These are phyloP conservation scores for Stictocephala bisonia DNA, from an alignment of 2,888 invertebrate genomes.

Conservation along the genomic window DNA sequence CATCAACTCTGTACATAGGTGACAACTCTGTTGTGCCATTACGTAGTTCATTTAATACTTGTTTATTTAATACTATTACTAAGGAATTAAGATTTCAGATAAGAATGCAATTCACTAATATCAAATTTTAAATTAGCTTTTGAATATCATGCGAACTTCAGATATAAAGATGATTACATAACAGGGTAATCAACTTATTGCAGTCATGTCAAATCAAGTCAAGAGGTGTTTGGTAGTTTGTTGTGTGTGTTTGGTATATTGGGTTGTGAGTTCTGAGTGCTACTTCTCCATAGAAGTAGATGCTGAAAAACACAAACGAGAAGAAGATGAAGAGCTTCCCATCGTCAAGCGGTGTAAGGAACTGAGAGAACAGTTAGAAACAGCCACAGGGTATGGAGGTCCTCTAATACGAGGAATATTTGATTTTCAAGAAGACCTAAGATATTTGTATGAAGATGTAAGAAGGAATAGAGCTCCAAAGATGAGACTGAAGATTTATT, in stretches of 20 bases:
- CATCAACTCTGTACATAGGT: too few relatives aligned
- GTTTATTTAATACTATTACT: too few relatives aligned
- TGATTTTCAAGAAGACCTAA: constrained; percentile 17
- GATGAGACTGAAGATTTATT: constrained; percentile 28
- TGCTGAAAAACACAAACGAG: constrained; percentile 16
- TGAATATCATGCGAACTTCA: too few relatives aligned
- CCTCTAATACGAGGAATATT: constrained; percentile 15
- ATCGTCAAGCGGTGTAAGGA: constrained; percentile 21
- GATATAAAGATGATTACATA: too few relatives aligned
- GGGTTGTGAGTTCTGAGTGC: neutral
- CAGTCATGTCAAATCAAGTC: too few relatives aligned
- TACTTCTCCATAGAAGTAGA: constrained; percentile 21
- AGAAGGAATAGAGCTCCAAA: constrained; percentile 18
- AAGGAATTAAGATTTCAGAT: too few relatives aligned
- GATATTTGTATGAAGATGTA: constrained; percentile 24
- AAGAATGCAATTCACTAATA: too few relatives aligned
- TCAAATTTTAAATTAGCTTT: too few relatives aligned
- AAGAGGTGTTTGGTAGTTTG: too few relatives aligned
- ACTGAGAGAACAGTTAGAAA: constrained; percentile 11
- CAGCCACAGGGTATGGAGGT: constrained; percentile 16
- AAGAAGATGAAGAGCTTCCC: constrained; percentile 24
- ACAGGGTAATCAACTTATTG: too few relatives aligned
- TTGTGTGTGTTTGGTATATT: neutral
- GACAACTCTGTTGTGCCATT: too few relatives aligned
- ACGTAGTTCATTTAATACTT: too few relatives aligned